phyloP scores from a whole-genome alignment of 1,140 invertebrate species.

The Drosophila tani region DNA sequence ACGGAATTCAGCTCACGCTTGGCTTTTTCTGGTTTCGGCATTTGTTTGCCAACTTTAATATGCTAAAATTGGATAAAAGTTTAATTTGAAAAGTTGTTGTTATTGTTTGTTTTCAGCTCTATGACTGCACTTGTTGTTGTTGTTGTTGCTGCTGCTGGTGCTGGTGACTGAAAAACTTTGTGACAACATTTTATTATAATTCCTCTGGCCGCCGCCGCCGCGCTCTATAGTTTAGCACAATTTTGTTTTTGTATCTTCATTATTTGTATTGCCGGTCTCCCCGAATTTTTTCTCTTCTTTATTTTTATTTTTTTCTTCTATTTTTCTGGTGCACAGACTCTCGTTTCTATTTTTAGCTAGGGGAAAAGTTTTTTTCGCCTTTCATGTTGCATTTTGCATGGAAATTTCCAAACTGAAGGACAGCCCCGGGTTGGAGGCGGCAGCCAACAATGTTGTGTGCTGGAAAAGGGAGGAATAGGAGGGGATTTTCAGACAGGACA shows the following conservation, averaged over 20 bases:
- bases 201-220: conserved; percentile 44
- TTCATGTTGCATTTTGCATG: conserved; percentile 79
- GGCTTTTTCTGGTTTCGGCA: conserved; percentile 41
- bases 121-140: conserved; percentile 16
- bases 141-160: conserved; percentile 25
- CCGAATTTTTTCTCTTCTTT: conserved; percentile 14
- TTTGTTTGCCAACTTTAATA: conserved; percentile 74
- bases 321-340: conserved; percentile 34
- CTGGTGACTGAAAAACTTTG: conserved; percentile 66
- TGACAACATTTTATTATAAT: conserved; percentile 84
- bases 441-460: conserved; percentile 68
- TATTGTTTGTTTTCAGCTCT: conserved; percentile 63
- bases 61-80: conserved; percentile 79
- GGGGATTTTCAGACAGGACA: conserved; percentile 40
- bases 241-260: conserved; percentile 80
- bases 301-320: conserved; percentile 10
- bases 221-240: conserved; percentile 66
- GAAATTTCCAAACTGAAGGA: conserved; percentile 52
- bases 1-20: conserved; percentile 56
- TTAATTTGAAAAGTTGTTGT: conserved; percentile 83
- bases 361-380: conserved; percentile 63
- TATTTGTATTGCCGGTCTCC: conserved; percentile 69
- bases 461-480: neutral
- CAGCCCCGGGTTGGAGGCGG: neutral
- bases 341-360: conserved; percentile 56